Evolutionary conservation across 2,888 invertebrate genomes (phyloP).

Genomic region (Ophioninae sp.): DNA sequence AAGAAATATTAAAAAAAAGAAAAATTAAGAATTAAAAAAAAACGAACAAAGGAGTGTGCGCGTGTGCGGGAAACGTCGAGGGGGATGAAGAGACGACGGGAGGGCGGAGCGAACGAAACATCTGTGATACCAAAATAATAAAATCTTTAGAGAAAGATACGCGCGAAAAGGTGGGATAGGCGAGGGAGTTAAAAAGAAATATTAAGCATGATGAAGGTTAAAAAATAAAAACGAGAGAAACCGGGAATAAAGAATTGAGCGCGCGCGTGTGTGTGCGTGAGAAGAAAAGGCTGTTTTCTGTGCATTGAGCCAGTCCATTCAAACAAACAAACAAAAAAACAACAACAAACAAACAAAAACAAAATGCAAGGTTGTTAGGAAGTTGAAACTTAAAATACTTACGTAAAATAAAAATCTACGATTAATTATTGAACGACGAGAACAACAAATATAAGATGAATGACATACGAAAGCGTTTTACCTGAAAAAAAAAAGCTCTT

Average conservation of each 20-base stretch:
- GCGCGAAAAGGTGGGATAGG: slow-evolving; percentile 56
- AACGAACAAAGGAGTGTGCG: slow-evolving; percentile 16
- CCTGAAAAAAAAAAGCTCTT: slow-evolving; percentile 46
- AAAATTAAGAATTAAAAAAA: neutral
- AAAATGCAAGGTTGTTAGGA: slow-evolving; percentile 63
- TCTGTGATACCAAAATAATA: slow-evolving; percentile 80
- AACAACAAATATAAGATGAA: slow-evolving; percentile 20
- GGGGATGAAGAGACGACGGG: slow-evolving; percentile 24
- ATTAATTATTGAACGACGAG: slow-evolving; percentile 34
- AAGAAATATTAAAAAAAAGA: slow-evolving; percentile 48
- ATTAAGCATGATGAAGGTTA: slow-evolving; percentile 21
- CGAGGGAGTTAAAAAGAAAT: slow-evolving; percentile 22
- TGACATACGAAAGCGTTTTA: slow-evolving; percentile 35
- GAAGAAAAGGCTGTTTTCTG: slow-evolving; percentile 66
- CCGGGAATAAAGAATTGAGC: slow-evolving; percentile 37
- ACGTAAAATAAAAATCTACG: slow-evolving; percentile 50
- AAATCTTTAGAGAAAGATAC: slow-evolving; percentile 69
- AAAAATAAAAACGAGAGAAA: slow-evolving; percentile 51
- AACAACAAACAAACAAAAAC: slow-evolving; percentile 45
- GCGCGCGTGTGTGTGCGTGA: slow-evolving; percentile 56
- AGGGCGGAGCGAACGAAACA: slow-evolving; percentile 81
- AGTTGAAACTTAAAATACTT: slow-evolving; percentile 58
- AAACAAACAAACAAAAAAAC: slow-evolving; percentile 26
- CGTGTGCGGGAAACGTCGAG: slow-evolving; percentile 55
- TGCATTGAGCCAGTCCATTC: slow-evolving; percentile 64